These are phyloP conservation scores for Etheostoma nigrum DNA, from an alignment of 2,797 vertebrate genomes.

Conservation along the genomic window DNA sequence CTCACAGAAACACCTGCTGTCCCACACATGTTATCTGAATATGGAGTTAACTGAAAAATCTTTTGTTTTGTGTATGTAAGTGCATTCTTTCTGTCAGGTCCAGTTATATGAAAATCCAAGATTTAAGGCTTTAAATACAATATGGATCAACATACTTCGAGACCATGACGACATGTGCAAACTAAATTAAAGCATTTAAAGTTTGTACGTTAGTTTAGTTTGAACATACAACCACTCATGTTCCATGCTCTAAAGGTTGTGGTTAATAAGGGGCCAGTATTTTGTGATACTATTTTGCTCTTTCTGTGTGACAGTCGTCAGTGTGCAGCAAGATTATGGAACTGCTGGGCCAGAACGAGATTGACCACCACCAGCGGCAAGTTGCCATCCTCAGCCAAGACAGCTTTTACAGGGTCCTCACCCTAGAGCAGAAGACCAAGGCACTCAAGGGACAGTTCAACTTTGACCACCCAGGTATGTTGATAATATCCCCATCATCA, in stretches of 20 bases:
- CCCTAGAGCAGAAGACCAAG: constrained; percentile 93
- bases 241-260: neutral
- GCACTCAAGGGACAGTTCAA: constrained; percentile 96
- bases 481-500: neutral
- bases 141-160: neutral
- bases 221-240: too few species aligned
- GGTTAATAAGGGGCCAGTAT: neutral
- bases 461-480: constrained; percentile 95
- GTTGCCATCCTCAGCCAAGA: constrained; percentile 97
- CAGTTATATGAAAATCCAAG: neutral
- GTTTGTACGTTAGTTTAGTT: neutral
- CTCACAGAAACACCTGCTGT: constrained; percentile 58
- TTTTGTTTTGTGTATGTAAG: constrained; percentile 14
- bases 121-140: neutral
- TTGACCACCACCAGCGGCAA: constrained; percentile 93
- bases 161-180: neutral
- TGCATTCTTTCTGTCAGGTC: neutral
- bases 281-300: neutral
- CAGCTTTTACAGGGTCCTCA: constrained; percentile 95
- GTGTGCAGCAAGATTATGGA: constrained; percentile 96
- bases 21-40: constrained; percentile 20
- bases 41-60: neutral
- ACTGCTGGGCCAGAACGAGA: constrained; percentile 94
- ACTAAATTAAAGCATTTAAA: neutral
- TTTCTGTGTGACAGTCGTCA: constrained; percentile 84